phyloP scores from a whole-genome alignment of 1,140 invertebrate genomes.

The Paralvinella palmiformis region DNA sequence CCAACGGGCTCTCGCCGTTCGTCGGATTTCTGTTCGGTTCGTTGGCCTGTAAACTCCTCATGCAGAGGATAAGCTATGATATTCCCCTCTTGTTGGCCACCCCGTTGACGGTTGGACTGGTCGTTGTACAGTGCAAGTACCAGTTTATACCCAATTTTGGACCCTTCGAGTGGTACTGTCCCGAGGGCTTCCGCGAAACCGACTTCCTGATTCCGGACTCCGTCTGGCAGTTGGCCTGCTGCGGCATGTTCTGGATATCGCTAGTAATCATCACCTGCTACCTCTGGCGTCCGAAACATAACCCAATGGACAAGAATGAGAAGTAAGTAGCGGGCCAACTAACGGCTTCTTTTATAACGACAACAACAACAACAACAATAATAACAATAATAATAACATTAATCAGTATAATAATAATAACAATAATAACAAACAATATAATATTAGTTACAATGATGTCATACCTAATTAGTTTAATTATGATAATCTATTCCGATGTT shows the following conservation, averaged over 20 bases:
- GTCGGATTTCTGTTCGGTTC: conserved; percentile 34
- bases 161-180: conserved; percentile 5
- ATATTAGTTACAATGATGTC: too few species aligned
- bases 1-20: conserved; percentile 21
- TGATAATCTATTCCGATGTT: too few species aligned
- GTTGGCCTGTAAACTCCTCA: conserved; percentile 44
- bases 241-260: conserved; percentile 73
- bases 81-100: conserved; percentile 37
- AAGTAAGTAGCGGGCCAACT: conserved; percentile 53
- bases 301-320: conserved; percentile 90
- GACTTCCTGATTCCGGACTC: neutral
- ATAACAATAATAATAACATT: too few species aligned
- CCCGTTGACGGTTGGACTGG: conserved; percentile 20
- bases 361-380: neutral
- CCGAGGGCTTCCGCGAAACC: conserved; percentile 1
- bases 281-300: conserved; percentile 95
- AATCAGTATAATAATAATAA: too few species aligned
- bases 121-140: conserved; percentile 15
- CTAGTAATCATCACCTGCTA: conserved; percentile 96
- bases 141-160: neutral
- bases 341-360: neutral
- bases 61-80: conserved; percentile 31
- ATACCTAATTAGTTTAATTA: too few species aligned
- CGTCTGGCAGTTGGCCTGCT: conserved; percentile 1
- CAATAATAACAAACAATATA: too few species aligned